phyloP scores from a whole-genome alignment of 2,888 invertebrate species.

The Steromphala cineraria region DNA sequence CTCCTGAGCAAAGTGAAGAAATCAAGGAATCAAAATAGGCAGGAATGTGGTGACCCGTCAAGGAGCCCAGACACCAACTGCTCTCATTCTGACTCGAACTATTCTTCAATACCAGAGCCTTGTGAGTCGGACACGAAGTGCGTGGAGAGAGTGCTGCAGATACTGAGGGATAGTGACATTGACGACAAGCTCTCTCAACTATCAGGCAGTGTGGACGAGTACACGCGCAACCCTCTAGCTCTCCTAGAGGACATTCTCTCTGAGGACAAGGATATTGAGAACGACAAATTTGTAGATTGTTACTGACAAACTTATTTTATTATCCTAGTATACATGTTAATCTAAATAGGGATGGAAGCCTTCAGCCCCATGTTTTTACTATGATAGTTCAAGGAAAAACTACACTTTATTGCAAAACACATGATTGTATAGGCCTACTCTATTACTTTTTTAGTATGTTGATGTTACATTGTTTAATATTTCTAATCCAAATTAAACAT shows the following conservation, averaged over 20 bases:
- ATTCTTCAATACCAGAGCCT: background rate
- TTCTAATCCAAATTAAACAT: too few relatives aligned
- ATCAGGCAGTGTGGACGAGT: conserved; percentile 37
- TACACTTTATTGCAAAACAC: too few relatives aligned
- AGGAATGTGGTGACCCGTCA: background rate
- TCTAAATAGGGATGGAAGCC: too few relatives aligned
- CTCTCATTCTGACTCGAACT: background rate
- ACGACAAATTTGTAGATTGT: conserved; percentile 46
- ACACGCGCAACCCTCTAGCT: conserved; percentile 38
- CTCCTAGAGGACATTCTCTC: conserved; percentile 50
- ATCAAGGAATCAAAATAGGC: background rate
- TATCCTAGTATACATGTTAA: too few relatives aligned
- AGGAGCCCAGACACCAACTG: background rate
- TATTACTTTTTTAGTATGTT: too few relatives aligned
- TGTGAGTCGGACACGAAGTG: background rate
- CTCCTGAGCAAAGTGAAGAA: background rate
- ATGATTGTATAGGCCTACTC: too few relatives aligned
- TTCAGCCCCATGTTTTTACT: too few relatives aligned
- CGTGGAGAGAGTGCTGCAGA: background rate
- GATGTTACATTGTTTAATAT: too few relatives aligned
- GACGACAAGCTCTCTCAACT: background rate
- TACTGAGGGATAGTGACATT: conserved; percentile 19
- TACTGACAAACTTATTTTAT: conserved; percentile 24
- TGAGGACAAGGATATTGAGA: conserved; percentile 32
- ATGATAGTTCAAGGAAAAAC: too few relatives aligned